A percentile compares a stretch with the other conserved stretches of the same genome.
Evolutionary conservation across 2,797 vertebrate genomes (phyloP).

Genomic region (Anabacerthia variegaticeps): DNA sequence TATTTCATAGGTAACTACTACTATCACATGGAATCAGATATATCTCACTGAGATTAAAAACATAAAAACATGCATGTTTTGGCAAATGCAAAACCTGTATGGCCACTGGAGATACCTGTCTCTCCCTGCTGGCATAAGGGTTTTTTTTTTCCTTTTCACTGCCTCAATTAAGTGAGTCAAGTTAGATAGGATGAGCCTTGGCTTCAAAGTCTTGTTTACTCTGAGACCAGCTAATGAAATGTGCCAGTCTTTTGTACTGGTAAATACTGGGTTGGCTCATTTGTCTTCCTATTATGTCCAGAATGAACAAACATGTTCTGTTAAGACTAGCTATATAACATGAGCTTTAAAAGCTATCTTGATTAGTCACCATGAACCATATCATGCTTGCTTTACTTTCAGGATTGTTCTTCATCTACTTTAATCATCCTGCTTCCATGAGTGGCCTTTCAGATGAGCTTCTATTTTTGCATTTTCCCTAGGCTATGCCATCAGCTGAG

Average conservation of each 20-base stretch:
- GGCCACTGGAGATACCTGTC: neutral
- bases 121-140: neutral
- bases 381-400: slow-evolving; percentile 47
- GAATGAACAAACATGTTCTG: neutral
- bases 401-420: slow-evolving; percentile 25
- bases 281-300: slow-evolving; percentile 17
- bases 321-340: neutral
- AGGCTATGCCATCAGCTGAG: slow-evolving; percentile 36
- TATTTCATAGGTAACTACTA: neutral
- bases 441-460: slow-evolving; percentile 17
- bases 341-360: slow-evolving; percentile 23
- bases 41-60: neutral
- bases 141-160: neutral
- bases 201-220: slow-evolving; percentile 42
- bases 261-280: slow-evolving; percentile 1
- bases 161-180: neutral
- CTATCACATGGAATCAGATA: neutral
- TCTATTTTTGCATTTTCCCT: slow-evolving; percentile 22
- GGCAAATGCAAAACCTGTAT: neutral
- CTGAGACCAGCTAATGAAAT: slow-evolving; percentile 25
- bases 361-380: neutral
- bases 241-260: neutral
- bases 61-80: neutral
- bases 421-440: slow-evolving; percentile 11
- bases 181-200: neutral